phyloP scores from a whole-genome alignment of 2,113 vertebrate genomes.

The Aegypius monachus region DNA sequence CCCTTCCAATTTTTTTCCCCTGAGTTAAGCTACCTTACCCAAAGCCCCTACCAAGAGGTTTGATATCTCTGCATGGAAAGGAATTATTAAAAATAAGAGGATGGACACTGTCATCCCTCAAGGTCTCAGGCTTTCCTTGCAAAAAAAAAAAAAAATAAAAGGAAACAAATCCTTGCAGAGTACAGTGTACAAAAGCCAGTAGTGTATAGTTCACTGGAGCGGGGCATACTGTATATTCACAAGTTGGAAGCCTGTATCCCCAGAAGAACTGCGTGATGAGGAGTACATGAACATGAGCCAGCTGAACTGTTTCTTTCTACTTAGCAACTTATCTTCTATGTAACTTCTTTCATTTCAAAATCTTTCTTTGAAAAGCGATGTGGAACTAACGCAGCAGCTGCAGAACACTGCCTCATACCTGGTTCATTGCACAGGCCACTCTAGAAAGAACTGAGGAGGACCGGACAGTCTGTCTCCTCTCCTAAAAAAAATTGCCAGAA shows the following conservation, averaged over 20 bases:
- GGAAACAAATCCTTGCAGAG: neutral
- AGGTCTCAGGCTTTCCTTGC: neutral
- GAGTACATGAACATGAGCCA: neutral
- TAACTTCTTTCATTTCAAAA: neutral
- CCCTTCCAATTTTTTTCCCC: neutral
- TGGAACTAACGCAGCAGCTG: neutral
- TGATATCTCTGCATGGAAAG: neutral
- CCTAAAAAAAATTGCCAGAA: neutral
- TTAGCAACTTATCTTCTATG: neutral
- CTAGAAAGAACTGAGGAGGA: neutral
- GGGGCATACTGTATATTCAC: neutral
- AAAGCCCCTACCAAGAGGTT: neutral
- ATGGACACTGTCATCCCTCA: neutral
- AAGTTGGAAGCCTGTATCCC: neutral
- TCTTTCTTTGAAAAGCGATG: neutral
- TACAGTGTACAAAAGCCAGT: fast-evolving
- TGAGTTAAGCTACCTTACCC: neutral
- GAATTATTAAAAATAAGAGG: neutral
- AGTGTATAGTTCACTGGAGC: neutral
- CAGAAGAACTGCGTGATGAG: neutral
- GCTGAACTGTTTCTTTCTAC: neutral
- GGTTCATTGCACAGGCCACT: neutral
- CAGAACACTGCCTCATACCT: neutral
- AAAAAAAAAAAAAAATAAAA: neutral
- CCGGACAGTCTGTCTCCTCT: neutral